These are phyloP conservation scores for Rhynchopsitta pachyrhyncha DNA, from an alignment of 2,113 vertebrate species.

Conservation along the genomic window DNA sequence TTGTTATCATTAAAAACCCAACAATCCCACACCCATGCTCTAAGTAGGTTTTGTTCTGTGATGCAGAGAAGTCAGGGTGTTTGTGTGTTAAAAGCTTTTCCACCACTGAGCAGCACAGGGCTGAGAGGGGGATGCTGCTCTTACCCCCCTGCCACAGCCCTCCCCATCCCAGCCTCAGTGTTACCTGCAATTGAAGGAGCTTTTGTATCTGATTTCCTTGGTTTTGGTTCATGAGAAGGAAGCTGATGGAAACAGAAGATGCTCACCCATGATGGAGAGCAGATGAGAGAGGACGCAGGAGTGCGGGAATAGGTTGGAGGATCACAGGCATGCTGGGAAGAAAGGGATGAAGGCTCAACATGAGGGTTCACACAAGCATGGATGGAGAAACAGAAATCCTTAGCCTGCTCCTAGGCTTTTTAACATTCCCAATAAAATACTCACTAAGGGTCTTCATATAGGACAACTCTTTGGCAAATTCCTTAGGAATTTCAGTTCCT, in stretches of 20 bases:
- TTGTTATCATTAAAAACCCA: background rate
- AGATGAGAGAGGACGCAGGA: background rate
- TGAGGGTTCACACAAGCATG: accelerated
- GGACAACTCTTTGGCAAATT: background rate
- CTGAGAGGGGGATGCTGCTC: background rate
- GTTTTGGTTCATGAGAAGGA: background rate
- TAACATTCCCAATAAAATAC: background rate
- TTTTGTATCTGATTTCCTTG: conserved; percentile 59
- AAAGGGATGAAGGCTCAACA: background rate
- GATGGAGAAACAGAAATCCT: conserved; percentile 12
- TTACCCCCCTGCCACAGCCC: background rate
- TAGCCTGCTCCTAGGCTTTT: background rate
- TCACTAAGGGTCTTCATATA: background rate
- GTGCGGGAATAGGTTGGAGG: accelerated
- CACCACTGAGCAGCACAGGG: background rate
- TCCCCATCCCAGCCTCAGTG: background rate
- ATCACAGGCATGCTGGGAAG: background rate
- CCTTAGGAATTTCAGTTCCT: background rate
- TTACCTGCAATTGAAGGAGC: conserved; percentile 18
- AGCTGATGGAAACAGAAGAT: background rate
- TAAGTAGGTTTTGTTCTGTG: background rate
- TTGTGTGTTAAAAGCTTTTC: background rate
- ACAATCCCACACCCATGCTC: background rate
- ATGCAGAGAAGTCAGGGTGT: background rate
- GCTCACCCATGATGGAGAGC: background rate